Percentiles rank a stretch among this genome's conserved stretches.
phyloP scores from a whole-genome alignment of 2,888 invertebrate species.

The Penaeus monodon region DNA sequence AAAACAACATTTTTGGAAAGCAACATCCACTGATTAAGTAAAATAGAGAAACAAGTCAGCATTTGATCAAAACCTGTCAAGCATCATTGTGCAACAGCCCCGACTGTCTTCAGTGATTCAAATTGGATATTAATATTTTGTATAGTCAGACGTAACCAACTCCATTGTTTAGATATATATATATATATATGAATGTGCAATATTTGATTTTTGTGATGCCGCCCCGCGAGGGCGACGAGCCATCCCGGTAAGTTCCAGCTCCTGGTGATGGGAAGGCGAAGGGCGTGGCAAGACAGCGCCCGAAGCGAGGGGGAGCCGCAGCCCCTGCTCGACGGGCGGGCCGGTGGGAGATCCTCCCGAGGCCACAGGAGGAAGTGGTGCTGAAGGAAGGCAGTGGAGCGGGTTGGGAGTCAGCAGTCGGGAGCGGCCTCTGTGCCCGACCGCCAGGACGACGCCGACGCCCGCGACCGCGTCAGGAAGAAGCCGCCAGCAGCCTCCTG shows the following conservation, averaged over 20 bases:
- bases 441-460: too few species aligned
- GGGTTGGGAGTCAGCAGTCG: too few species aligned
- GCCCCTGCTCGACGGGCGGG: not conserved
- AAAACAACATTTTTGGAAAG: slow-evolving; percentile 21
- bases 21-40: slow-evolving; percentile 18
- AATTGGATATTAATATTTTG: slow-evolving; percentile 3
- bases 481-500: not conserved
- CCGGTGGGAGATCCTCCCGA: not conserved
- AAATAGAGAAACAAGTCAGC: too few species aligned
- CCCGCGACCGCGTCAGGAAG: not conserved
- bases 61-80: slow-evolving; percentile 10
- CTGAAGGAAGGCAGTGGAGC: too few species aligned
- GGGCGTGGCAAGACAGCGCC: not conserved
- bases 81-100: slow-evolving; percentile 9
- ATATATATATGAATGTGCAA: slow-evolving; percentile 7
- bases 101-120: not conserved
- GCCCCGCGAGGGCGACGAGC: slow-evolving; percentile 10
- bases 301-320: not conserved
- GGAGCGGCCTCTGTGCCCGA: too few species aligned
- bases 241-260: not conserved
- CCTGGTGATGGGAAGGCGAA: not conserved
- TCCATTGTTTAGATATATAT: not conserved
- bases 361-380: too few species aligned
- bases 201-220: slow-evolving; percentile 13
- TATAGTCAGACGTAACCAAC: slow-evolving; percentile 5